phyloP scores from a whole-genome alignment of 2,113 vertebrate species.

The Cranoglanis bouderius region DNA sequence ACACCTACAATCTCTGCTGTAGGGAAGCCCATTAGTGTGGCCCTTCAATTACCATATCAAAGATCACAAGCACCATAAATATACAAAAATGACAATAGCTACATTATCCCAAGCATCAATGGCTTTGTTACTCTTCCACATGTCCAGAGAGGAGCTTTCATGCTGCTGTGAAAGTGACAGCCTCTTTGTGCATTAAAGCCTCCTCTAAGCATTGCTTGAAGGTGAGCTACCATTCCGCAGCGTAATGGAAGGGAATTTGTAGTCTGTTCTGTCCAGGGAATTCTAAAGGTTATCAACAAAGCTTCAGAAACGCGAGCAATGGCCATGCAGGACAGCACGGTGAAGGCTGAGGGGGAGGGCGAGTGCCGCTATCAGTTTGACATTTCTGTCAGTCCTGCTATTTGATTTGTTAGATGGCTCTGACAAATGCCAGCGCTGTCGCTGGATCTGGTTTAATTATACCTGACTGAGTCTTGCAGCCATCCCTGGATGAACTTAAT shows the following conservation, averaged over 20 bases:
- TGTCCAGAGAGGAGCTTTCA: slow-evolving; percentile 46
- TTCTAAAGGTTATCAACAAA: slow-evolving; percentile 89
- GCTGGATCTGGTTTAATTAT: slow-evolving; percentile 90
- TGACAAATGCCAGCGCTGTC: slow-evolving; percentile 96
- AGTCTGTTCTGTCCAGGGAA: slow-evolving; percentile 73
- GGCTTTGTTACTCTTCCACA: slow-evolving; percentile 55
- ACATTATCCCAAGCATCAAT: slow-evolving; percentile 52
- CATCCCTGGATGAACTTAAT: slow-evolving; percentile 83
- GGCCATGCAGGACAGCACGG: slow-evolving; percentile 59
- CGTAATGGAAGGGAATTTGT: slow-evolving; percentile 76
- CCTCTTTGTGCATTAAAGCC: slow-evolving; percentile 60
- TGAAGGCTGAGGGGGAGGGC: slow-evolving; percentile 62
- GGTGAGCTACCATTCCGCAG: slow-evolving; percentile 58
- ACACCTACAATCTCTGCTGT: slow-evolving; percentile 40
- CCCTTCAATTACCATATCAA: slow-evolving; percentile 59
- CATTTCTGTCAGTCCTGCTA: slow-evolving; percentile 95
- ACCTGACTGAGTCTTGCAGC: slow-evolving; percentile 81
- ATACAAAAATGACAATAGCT: slow-evolving; percentile 55
- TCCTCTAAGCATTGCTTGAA: slow-evolving; percentile 58
- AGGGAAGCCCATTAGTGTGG: slow-evolving; percentile 51
- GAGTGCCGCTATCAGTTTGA: slow-evolving; percentile 83
- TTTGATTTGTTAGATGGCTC: slow-evolving; percentile 89
- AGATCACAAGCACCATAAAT: slow-evolving; percentile 62
- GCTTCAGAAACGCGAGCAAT: slow-evolving; percentile 77
- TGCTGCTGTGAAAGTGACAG: slow-evolving; percentile 45